A percentile compares a stretch with the other conserved stretches of the same genome.
phyloP scores from a whole-genome alignment of 2,113 vertebrate species.

The Prunella himalayana region DNA sequence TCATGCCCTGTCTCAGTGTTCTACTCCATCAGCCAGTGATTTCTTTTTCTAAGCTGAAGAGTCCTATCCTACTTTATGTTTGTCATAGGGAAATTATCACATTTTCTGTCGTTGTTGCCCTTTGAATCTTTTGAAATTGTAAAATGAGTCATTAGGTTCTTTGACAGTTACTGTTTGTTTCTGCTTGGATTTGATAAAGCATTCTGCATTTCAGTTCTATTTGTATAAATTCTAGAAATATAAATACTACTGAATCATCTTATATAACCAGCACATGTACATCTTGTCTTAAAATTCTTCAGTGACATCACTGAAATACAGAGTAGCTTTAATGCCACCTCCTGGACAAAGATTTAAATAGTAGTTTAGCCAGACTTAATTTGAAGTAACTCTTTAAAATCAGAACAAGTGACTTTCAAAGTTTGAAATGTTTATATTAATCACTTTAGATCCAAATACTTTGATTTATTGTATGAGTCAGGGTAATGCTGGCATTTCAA shows the following conservation, averaged over 20 bases:
- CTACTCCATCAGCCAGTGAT: not conserved
- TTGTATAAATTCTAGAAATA: not conserved
- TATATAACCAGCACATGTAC: not conserved
- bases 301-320: not conserved
- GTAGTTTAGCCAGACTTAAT: not conserved
- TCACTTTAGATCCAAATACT: not conserved
- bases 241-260: not conserved
- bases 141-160: not conserved
- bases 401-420: not conserved
- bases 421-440: not conserved
- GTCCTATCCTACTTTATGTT: not conserved
- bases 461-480: not conserved
- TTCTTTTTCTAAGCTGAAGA: not conserved
- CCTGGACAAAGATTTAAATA: constrained; percentile 22
- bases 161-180: not conserved
- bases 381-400: not conserved
- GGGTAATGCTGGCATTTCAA: not conserved
- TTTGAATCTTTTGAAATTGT: not conserved
- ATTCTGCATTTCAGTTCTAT: not conserved
- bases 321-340: constrained; percentile 53
- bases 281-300: not conserved
- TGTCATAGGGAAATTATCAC: not conserved
- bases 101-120: not conserved
- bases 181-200: not conserved
- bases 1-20: not conserved